Evolutionary conservation across 2,797 vertebrate genomes (phyloP), one percentile per base, ranked within the genome.

Genomic region (Phalloptychus januarius): DNA sequence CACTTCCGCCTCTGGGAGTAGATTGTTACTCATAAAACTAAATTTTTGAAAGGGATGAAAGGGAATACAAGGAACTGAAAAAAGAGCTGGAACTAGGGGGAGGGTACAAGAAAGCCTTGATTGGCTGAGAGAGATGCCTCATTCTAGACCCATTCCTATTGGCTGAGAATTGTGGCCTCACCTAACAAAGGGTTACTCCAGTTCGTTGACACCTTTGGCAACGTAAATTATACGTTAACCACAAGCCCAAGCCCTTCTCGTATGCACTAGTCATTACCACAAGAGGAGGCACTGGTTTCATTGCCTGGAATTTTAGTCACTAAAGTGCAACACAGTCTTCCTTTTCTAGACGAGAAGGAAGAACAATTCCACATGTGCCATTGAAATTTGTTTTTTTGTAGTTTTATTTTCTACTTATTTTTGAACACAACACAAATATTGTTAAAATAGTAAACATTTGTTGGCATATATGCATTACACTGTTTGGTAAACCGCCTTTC

Each of bases 141-240:
- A 95, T 94, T 92, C 89, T 86, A 70, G 77, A 8, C 0, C 25
- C 16, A 6, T 83, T 86, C 79, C 92, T 93, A 96, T 95, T 95
- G 95, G 95, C 85, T 88, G 89, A 86, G 87, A 83, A 85, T 81
- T 87, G 93, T 96, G 94, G 95, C 84, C 94, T 96, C 92, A 95
- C 95, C 94, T 96, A 95, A 90, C 87, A 86, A 76, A 89, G 93
- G 94, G 95, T 96, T 95, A 96, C 94, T 94, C 56, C 33, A 93
- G 95, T 95, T 95, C 95, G 94, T 13, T 95, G 95, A 94, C 93
- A 91, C 72, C 77, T 65, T 70, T 70, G n/a, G 67, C 13, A 28
- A 70, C 28, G 42, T 45, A 70, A 70, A 70, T 70, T 70, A 70
- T 44, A 78, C 72, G 74, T 83, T 83, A 78, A 78, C 74, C 46